Conservation (phyloP, 1,140 invertebrate species). For the Zaprionus camerounensis region DNA sequence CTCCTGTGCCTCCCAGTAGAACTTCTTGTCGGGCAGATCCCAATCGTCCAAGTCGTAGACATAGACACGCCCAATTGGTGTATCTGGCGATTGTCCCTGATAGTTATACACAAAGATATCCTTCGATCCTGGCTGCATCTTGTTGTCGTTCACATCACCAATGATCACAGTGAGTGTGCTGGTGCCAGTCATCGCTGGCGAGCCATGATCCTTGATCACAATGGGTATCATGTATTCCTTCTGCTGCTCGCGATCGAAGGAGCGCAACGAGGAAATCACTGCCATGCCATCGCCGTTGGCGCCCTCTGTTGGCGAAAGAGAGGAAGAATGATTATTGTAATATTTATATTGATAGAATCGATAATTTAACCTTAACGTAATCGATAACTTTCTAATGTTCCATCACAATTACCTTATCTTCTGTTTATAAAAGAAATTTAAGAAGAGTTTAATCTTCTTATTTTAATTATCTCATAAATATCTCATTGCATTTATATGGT, state of each 20-base stretch:
- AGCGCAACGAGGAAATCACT: constrained; percentile 94
- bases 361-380: too few relatives aligned
- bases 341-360: not conserved
- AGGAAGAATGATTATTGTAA: not conserved
- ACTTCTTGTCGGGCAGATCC: constrained; percentile 98
- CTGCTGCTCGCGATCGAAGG: constrained; percentile 97
- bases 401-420: too few relatives aligned
- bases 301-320: constrained; percentile 88
- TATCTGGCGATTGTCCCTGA: constrained; percentile 95
- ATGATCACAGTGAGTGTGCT: constrained; percentile 97
- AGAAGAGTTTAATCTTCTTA: too few relatives aligned
- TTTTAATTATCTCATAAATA: not conserved
- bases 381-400: not conserved
- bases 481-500: not conserved
- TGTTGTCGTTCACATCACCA: constrained; percentile 98
- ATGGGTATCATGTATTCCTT: constrained; percentile 98
- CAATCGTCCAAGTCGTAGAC: constrained; percentile 98
- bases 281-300: constrained; percentile 98
- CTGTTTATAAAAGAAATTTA: too few relatives aligned
- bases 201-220: constrained; percentile 95
- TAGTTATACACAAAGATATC: constrained; percentile 99
- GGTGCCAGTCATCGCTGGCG: constrained; percentile 96
- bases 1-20: constrained; percentile 94
- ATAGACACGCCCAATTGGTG: constrained; percentile 97
- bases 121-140: constrained; percentile 98